phyloP scores from a whole-genome alignment of 2,113 vertebrate genomes.

The Jaculus jaculus region DNA sequence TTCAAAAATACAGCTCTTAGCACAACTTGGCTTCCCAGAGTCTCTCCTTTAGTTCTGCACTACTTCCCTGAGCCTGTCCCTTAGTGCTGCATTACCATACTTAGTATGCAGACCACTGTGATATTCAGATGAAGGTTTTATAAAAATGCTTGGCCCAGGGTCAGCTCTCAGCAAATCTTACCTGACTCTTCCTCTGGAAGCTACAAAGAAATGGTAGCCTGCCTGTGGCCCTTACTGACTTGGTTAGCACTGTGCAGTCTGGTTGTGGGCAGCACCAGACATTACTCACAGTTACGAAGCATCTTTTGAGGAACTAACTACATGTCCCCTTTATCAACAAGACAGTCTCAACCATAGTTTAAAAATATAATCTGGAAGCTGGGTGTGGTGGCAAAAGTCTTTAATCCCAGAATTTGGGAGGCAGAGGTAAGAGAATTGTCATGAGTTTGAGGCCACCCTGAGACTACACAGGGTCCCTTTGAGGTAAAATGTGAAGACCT shows the following conservation, averaged over 20 bases:
- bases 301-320: neutral
- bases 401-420: no score
- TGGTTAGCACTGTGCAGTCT: neutral
- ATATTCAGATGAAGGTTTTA: neutral
- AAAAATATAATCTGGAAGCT: constrained; percentile 39
- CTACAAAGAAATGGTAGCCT: neutral
- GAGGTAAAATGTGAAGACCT: constrained; percentile 85
- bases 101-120: neutral
- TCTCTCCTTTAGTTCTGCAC: neutral
- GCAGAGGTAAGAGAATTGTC: no score
- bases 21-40: neutral
- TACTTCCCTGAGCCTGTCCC: neutral
- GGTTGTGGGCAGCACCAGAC: neutral
- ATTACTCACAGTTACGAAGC: neutral
- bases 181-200: neutral
- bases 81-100: neutral
- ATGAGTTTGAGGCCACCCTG: no score
- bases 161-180: neutral
- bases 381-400: no score
- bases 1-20: constrained; percentile 11
- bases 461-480: constrained; percentile 68
- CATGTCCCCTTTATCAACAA: neutral
- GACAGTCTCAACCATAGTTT: constrained; percentile 15
- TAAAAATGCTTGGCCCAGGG: neutral
- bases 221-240: neutral